These are phyloP conservation scores for Ormyrus labotus DNA, from an alignment of 2,888 invertebrate species.

Conservation along the genomic window DNA sequence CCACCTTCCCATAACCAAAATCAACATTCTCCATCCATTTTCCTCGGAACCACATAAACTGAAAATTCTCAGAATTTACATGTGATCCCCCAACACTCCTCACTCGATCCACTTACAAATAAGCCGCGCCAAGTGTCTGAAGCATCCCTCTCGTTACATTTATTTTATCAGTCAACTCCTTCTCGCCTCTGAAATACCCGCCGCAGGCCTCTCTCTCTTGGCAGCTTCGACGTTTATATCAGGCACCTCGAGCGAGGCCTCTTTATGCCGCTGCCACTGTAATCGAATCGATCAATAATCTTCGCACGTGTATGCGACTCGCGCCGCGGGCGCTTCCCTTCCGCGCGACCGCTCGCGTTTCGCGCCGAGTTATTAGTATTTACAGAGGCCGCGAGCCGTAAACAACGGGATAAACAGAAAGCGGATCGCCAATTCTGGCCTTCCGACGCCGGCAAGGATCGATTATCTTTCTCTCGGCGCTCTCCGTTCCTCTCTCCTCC, in stretches of 20 bases:
- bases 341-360: not conserved
- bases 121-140: too few relatives aligned
- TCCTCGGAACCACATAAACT: too few relatives aligned
- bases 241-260: not conserved
- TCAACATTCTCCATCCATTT: too few relatives aligned
- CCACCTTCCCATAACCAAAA: too few relatives aligned
- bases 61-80: too few relatives aligned
- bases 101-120: too few relatives aligned
- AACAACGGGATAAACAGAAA: not conserved
- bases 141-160: too few relatives aligned
- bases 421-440: too few relatives aligned
- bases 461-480: not conserved
- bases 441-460: not conserved
- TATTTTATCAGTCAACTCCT: too few relatives aligned
- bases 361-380: constrained; percentile 41
- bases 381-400: constrained; percentile 18
- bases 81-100: too few relatives aligned
- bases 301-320: not conserved
- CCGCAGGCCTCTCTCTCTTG: not conserved
- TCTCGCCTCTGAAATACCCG: too few relatives aligned
- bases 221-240: not conserved
- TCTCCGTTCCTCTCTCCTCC: not conserved
- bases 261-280: not conserved
- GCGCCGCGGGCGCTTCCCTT: not conserved
- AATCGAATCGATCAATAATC: constrained; percentile 40